These are phyloP conservation scores for Rhabdornis inornatus DNA, from an alignment of 2,113 vertebrate genomes.

Conservation along the genomic window DNA sequence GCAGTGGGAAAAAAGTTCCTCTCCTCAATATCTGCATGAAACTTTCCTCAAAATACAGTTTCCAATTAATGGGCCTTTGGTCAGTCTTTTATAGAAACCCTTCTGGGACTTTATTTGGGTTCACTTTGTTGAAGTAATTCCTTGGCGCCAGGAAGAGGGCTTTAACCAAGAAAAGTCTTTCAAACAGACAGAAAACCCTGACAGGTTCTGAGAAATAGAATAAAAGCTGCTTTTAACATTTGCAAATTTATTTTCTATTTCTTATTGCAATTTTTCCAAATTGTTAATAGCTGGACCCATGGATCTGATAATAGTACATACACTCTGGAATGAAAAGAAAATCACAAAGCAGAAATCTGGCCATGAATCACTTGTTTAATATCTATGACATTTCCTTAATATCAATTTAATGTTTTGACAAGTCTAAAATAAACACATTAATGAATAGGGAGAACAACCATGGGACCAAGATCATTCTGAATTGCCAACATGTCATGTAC, in stretches of 20 bases:
- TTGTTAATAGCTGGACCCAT: neutral
- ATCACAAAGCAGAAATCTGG: neutral
- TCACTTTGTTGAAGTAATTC: neutral
- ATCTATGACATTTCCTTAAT: neutral
- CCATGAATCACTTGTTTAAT: neutral
- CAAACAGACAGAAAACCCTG: neutral
- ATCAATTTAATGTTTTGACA: neutral
- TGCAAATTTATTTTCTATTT: neutral
- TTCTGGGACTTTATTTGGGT: neutral
- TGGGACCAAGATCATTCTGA: neutral
- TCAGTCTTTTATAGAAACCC: neutral
- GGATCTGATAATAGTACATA: neutral
- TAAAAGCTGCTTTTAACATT: neutral
- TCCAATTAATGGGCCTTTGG: neutral
- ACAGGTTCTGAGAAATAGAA: neutral
- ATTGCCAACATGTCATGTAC: neutral
- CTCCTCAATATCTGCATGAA: neutral
- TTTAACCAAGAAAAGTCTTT: neutral
- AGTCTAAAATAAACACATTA: neutral
- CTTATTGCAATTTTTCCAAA: neutral
- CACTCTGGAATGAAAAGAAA: neutral
- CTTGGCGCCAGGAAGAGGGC: neutral
- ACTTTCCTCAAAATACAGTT: neutral
- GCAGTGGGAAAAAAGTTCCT: neutral
- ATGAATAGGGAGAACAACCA: neutral